Evolutionary conservation across 1,140 invertebrate genomes (phyloP), one percentile per base, ranked within the genome.

Genomic region (Atta colombica): DNA sequence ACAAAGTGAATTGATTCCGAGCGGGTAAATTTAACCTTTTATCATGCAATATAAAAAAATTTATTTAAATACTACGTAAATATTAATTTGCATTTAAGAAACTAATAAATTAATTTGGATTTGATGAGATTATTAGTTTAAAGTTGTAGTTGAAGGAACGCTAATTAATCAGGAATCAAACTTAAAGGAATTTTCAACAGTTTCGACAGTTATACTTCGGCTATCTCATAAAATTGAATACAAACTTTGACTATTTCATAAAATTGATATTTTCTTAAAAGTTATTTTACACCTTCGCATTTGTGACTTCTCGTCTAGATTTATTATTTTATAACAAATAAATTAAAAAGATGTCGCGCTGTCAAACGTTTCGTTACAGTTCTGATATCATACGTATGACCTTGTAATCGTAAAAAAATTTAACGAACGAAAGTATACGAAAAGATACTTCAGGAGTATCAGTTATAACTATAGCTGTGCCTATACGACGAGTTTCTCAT

Each of bases 251-350:
- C 12, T 71, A 45, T 71, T 81, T 71, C 21, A 45, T 71, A 71
- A 71, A 81, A 81, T 58, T 81, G 66, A 81, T 81, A 71, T 71
- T 81, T 45, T 81, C 31, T 81, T 58, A 81, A 81, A 69, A 71
- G 49, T 81, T 71, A 81, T 45, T 28, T 78, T 39, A 81, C 31
- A 81, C 5, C 10, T 81, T 39, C 35, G 21, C 31, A 45, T 60
- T 58, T 71, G 49, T 55, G 35, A 60, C 21, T 58, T 81, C 21
- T 58, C 31, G 16, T 77, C 21, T 77, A 81, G 63, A 81, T 71
- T 69, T 80, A 55, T 69, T 75, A 84, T 75, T 74, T 84, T 51
- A 61, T 61, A 74, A 74, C 69, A 84, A 84, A 84, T 84, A 84
- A 84, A 84, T 84, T 84, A 84, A 84, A 74, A 74, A 84, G 69